A percentile compares a stretch with the other conserved stretches of the same genome.
These are phyloP conservation scores for Brachionichthys hirsutus DNA, from an alignment of 2,113 vertebrate species.

Conservation along the genomic window DNA sequence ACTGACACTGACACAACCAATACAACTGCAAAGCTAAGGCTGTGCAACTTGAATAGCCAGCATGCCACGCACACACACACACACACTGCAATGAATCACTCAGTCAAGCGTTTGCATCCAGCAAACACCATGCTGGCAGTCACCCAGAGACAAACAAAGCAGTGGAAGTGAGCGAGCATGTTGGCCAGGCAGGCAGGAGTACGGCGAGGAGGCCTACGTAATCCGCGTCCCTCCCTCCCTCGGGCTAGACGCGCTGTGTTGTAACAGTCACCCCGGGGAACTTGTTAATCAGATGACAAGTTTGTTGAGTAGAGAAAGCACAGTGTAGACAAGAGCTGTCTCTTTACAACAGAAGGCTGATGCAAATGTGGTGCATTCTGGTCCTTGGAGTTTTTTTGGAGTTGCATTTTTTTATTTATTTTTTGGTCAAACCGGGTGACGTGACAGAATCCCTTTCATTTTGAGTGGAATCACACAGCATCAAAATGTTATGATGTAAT, in stretches of 20 bases:
- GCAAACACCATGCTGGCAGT: conserved; percentile 65
- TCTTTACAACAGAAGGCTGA: background rate
- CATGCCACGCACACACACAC: conserved; percentile 33
- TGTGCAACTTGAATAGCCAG: conserved; percentile 55
- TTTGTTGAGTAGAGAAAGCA: conserved; percentile 5
- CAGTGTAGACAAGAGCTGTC: background rate
- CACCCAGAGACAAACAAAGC: conserved; percentile 68
- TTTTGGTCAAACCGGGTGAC: background rate
- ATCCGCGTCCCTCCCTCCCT: conserved; percentile 28
- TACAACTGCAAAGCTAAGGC: conserved; percentile 50
- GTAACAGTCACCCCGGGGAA: conserved; percentile 31
- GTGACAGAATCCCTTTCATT: too few relatives aligned
- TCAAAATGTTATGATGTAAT: too few relatives aligned
- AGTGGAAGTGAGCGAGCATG: conserved; percentile 63
- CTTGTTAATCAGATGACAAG: conserved; percentile 18
- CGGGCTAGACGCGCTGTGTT: conserved; percentile 17
- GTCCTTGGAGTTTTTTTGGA: conserved; percentile 5
- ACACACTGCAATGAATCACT: conserved; percentile 61
- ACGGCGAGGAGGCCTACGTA: conserved; percentile 34
- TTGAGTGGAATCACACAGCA: too few relatives aligned
- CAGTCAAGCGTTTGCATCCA: conserved; percentile 65
- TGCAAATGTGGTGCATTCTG: conserved; percentile 1
- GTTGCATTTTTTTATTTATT: too few relatives aligned
- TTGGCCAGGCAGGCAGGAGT: conserved; percentile 52
- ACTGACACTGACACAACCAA: conserved; percentile 58